Evolutionary conservation across 2,797 vertebrate genomes (phyloP).

Genomic region (Simalia tracyae): DNA sequence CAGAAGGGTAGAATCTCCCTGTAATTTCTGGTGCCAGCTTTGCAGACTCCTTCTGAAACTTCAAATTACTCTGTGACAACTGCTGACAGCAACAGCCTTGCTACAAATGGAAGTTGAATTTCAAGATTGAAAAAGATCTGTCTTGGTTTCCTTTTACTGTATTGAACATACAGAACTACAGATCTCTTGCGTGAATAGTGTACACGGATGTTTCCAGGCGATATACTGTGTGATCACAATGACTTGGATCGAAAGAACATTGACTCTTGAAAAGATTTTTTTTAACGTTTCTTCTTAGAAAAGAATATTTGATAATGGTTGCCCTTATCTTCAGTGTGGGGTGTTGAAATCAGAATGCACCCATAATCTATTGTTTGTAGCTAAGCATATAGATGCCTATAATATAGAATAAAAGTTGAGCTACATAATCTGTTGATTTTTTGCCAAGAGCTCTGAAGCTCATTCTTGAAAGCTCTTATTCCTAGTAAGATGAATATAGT

Average conservation of each 20-base stretch:
- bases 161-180: slow-evolving; percentile 63
- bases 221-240: slow-evolving; percentile 60
- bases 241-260: slow-evolving; percentile 62
- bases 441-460: slow-evolving; percentile 51
- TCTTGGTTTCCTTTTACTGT: slow-evolving; percentile 55
- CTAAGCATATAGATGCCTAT: slow-evolving; percentile 53
- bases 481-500: slow-evolving; percentile 49
- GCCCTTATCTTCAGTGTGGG: slow-evolving; percentile 80
- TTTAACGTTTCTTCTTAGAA: slow-evolving; percentile 66
- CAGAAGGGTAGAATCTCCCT: slow-evolving; percentile 24
- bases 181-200: slow-evolving; percentile 59
- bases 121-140: slow-evolving; percentile 56
- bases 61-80: slow-evolving; percentile 37
- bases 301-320: slow-evolving; percentile 91
- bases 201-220: slow-evolving; percentile 68
- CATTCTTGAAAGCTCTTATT: slow-evolving; percentile 52
- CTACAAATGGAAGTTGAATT: slow-evolving; percentile 54
- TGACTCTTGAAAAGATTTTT: slow-evolving; percentile 39
- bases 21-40: slow-evolving; percentile 37
- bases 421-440: slow-evolving; percentile 31
- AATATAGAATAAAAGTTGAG: slow-evolving; percentile 50
- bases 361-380: slow-evolving; percentile 32
- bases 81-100: slow-evolving; percentile 24
- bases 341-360: slow-evolving; percentile 57
- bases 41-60: slow-evolving; percentile 37